Evolutionary conservation across 2,888 invertebrate species (phyloP), one percentile per base, ranked within the genome.

Genomic region (Argynnis bischoffii): DNA sequence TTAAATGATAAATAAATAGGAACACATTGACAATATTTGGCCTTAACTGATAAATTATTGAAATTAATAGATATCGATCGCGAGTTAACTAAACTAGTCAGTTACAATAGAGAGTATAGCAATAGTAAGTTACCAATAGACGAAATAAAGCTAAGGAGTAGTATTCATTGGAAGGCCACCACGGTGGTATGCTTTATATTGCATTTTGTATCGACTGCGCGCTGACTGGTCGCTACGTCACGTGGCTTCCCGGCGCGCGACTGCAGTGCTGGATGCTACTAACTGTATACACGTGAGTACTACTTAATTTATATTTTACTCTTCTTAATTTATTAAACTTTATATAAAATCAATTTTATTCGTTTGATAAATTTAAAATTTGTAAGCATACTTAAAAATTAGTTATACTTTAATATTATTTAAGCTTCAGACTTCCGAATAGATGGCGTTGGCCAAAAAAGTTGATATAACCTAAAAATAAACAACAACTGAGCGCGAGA

Each of bases 241-340:
- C 92, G 93, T 93, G 93, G 93, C 93, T 93, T 90, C 93, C 93
- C 92, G 89, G 93, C 92, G 93, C 92, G 90, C 92, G 88, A 90
- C 89, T 91, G 77, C 92, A 89, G 93, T 93, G 92, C 94, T 94
- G 94, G 94, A 94, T 94, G 94, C 94, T 94, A 94, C 94, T 94
- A 94, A 93, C 94, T 94, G 93, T 94, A 94, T 94, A 93, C 94
- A 94, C 94, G 94, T 94, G 82, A 94, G 94, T 94, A 87, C 72
- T 63, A 6, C 55, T 75, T 73, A 69, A 35, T 63, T 73, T 67
- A 66, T 66, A 71, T 60, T 74, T 67, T 69, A 66, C 66, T 60
- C 48, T 65, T 46, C n/a, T 0, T 15, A 31, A 41, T 6, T 6
- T 31, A 16, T 16, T 31, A 13, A 50, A 50, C 41, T 18, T 21